Evolutionary conservation across 2,797 vertebrate species (phyloP).

Genomic region (Delichon dasypus): DNA sequence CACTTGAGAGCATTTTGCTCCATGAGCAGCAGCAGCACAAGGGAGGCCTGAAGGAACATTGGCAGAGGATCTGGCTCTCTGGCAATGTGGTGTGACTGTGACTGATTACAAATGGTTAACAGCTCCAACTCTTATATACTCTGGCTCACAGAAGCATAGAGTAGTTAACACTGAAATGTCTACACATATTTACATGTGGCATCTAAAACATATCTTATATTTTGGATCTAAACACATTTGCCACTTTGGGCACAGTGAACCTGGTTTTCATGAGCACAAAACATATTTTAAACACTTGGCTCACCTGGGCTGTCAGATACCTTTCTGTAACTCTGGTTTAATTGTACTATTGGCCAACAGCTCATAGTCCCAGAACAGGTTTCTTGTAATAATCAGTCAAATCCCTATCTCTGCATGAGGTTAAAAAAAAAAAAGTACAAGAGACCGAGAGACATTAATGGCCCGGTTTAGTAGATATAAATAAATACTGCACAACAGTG

Average conservation of each 20-base stretch:
- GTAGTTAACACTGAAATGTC: not conserved
- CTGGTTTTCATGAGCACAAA: not conserved
- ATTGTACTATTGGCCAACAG: not conserved
- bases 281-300: not conserved
- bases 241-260: not conserved
- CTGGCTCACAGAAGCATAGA: not conserved
- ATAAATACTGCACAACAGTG: not conserved
- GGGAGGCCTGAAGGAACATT: not conserved
- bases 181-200: not conserved
- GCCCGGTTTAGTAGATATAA: not conserved
- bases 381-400: not conserved
- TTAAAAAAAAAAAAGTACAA: not conserved
- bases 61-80: not conserved
- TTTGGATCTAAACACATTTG: not conserved
- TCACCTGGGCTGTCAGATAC: not conserved
- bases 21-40: fast-evolving
- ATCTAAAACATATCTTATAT: not conserved
- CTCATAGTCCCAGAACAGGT: not conserved
- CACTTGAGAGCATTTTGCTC: not conserved
- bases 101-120: not conserved
- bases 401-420: not conserved
- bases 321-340: not conserved
- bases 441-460: not conserved
- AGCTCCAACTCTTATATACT: not conserved
- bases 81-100: not conserved